Evolutionary conservation across 2,797 vertebrate species (phyloP).

Genomic region (Catostomus latipinnis): DNA sequence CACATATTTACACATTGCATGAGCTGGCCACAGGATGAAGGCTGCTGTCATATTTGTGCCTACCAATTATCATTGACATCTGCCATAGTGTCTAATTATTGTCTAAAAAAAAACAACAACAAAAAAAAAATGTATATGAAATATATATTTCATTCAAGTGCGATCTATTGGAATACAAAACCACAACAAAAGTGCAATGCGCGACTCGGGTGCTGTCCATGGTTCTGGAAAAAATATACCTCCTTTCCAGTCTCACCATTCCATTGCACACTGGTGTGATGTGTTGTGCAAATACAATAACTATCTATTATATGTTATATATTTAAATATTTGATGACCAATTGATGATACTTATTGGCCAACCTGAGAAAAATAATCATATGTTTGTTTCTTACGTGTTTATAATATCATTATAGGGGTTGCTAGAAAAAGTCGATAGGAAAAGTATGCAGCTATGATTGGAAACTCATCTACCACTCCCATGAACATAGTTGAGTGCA

Average conservation of each 20-base stretch:
- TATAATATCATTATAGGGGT: no score
- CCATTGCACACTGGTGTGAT: background rate
- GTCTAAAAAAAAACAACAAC: conserved; percentile 1
- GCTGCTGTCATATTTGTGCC: conserved; percentile 13
- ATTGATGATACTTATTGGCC: conserved; percentile 18
- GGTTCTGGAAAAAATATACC: conserved; percentile 16
- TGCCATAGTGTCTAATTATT: conserved; percentile 29
- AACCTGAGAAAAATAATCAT: conserved; percentile 16
- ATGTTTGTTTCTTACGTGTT: no score
- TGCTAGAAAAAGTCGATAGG: no score
- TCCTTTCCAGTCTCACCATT: background rate
- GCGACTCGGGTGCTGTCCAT: conserved; percentile 9
- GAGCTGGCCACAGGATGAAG: conserved; percentile 17
- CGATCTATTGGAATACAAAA: background rate
- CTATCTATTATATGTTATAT: background rate
- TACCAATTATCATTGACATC: conserved; percentile 9
- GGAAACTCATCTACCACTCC: no score
- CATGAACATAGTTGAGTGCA: no score
- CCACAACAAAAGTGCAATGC: background rate
- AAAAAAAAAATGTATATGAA: no score
- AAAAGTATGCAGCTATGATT: no score
- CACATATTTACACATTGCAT: conserved; percentile 21
- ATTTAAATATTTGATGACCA: background rate
- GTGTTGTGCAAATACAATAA: conserved; percentile 12
- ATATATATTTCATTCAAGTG: background rate